Conservation (phyloP, 1,140 invertebrate genomes). For the Hycleus phaleratus region DNA sequence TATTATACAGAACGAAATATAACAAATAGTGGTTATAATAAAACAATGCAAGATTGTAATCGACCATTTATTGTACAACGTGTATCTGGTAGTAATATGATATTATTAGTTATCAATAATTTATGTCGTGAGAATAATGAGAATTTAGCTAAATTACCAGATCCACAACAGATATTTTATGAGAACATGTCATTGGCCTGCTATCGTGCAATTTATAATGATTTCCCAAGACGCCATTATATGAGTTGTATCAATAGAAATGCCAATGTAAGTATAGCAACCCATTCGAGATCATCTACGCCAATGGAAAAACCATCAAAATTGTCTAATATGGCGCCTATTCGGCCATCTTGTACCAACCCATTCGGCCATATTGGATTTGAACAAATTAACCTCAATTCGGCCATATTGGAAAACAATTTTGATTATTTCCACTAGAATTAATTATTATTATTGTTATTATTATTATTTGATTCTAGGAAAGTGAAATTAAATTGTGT, state of each 20-base stretch:
- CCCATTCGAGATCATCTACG: too few relatives aligned
- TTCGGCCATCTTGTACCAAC: too few relatives aligned
- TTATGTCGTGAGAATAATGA: slow-evolving; percentile 45
- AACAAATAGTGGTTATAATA: slow-evolving; percentile 32
- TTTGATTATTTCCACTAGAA: too few relatives aligned
- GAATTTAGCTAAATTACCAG: slow-evolving; percentile 18
- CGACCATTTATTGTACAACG: slow-evolving; percentile 74
- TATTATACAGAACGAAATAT: slow-evolving; percentile 34
- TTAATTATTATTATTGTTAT: background rate
- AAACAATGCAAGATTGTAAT: slow-evolving; percentile 33
- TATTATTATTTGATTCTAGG: slow-evolving; percentile 27
- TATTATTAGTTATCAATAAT: slow-evolving; percentile 72
- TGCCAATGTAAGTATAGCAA: slow-evolving; percentile 30
- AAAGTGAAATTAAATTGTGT: slow-evolving; percentile 35
- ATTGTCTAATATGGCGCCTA: background rate
- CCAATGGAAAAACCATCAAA: background rate
- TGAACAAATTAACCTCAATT: too few relatives aligned
- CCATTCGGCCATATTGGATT: too few relatives aligned
- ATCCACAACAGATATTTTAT: slow-evolving; percentile 33
- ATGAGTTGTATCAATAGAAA: slow-evolving; percentile 40
- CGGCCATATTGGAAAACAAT: background rate
- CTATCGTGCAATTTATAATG: slow-evolving; percentile 30
- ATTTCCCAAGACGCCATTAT: slow-evolving; percentile 33
- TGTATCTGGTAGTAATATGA: slow-evolving; percentile 74
- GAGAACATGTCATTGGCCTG: slow-evolving; percentile 39